Evolutionary conservation across 2,113 vertebrate genomes (phyloP).

Genomic region (Albula goreensis): DNA sequence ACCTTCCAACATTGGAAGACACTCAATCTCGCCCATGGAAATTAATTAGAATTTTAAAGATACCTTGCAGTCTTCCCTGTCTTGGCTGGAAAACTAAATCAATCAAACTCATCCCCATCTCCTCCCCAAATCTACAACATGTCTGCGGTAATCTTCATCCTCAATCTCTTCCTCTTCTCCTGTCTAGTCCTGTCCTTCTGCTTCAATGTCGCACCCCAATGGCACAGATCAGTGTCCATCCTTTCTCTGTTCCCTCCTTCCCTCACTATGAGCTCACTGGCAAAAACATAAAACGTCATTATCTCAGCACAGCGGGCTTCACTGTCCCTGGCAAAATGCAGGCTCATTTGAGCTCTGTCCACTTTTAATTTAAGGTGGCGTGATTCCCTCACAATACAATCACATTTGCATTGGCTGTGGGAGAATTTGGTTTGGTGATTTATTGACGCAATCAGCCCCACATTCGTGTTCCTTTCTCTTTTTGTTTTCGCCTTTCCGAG

Average conservation of each 20-base stretch:
- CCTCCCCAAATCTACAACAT: constrained; percentile 49
- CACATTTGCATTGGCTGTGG: constrained; percentile 78
- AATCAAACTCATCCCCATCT: constrained; percentile 73
- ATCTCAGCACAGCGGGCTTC: neutral
- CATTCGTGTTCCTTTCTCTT: constrained; percentile 27
- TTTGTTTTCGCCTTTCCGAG: neutral
- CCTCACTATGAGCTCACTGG: neutral
- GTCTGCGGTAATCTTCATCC: neutral
- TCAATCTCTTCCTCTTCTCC: neutral
- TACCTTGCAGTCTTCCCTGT: constrained; percentile 74
- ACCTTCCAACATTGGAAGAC: constrained; percentile 80
- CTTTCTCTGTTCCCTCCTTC: no score
- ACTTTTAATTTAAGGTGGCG: constrained; percentile 46
- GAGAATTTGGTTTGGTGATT: constrained; percentile 77
- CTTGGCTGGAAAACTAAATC: constrained; percentile 49
- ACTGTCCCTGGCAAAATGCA: neutral
- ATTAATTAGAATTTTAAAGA: constrained; percentile 92
- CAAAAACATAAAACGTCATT: neutral
- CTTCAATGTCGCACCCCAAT: neutral
- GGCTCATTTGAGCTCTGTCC: neutral
- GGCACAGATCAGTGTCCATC: neutral
- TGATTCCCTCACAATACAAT: constrained; percentile 68
- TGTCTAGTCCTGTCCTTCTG: neutral
- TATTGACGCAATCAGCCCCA: constrained; percentile 75
- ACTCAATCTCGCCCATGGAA: constrained; percentile 83